phyloP scores from a whole-genome alignment of 2,888 invertebrate species.

The Agrilus mali region DNA sequence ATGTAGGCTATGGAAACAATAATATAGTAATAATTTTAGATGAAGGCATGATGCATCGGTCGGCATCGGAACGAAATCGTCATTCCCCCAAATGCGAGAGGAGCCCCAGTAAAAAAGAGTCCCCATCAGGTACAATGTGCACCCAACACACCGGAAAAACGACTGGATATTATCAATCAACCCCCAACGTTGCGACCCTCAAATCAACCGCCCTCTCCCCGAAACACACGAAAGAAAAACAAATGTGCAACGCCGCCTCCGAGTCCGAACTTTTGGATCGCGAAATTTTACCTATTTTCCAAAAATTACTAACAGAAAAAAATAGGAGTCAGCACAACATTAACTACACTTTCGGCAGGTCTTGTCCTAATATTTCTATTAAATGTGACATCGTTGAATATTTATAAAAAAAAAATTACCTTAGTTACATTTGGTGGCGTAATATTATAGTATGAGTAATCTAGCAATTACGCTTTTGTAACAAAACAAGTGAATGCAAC shows the following conservation, averaged over 20 bases:
- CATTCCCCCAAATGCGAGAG: constrained; percentile 28
- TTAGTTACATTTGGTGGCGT: too few species aligned
- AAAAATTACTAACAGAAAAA: constrained; percentile 76
- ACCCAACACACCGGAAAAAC: constrained; percentile 31
- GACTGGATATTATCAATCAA: constrained; percentile 45
- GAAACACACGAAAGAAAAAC: constrained; percentile 25
- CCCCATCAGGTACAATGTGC: constrained; percentile 21
- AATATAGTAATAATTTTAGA: constrained; percentile 19
- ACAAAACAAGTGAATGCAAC: too few species aligned
- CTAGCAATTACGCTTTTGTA: too few species aligned
- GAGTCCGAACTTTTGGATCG: constrained; percentile 72
- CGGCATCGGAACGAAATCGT: constrained; percentile 30
- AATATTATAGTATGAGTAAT: too few species aligned
- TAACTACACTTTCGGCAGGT: constrained; percentile 64
- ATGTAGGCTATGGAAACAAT: too few species aligned
- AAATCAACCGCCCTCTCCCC: constrained; percentile 13
- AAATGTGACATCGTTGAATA: constrained; percentile 94
- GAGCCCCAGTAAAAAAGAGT: constrained; percentile 21
- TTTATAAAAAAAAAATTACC: constrained; percentile 43
- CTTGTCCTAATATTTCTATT: constrained; percentile 88
- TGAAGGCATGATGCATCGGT: constrained; percentile 28
- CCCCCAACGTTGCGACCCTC: constrained; percentile 45
- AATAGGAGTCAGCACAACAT: constrained; percentile 54
- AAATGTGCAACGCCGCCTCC: constrained; percentile 60
- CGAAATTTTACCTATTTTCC: constrained; percentile 82